Conservation (phyloP, 2,888 invertebrate genomes). For the Rhagonycha lutea region DNA sequence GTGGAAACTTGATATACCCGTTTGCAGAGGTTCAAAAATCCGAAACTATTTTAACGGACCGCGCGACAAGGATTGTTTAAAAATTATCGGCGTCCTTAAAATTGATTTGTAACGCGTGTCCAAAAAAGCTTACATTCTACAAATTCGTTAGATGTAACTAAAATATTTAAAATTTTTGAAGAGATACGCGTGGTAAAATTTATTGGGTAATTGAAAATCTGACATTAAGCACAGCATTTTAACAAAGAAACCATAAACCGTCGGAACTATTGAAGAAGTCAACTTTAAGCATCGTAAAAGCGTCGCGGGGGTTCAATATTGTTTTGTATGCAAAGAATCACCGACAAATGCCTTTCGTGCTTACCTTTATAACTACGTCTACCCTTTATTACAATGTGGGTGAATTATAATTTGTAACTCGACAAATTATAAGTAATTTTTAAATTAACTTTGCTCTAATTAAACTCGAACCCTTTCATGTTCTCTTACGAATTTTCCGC, state of each 20-base stretch:
- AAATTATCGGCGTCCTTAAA: neutral
- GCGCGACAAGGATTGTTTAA: neutral
- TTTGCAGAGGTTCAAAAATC: neutral
- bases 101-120: neutral
- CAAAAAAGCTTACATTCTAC: slow-evolving; percentile 10
- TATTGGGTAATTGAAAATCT: slow-evolving; percentile 43
- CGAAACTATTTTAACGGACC: neutral
- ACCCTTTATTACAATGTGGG: slow-evolving; percentile 10
- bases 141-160: slow-evolving; percentile 24
- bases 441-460: neutral
- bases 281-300: slow-evolving; percentile 40
- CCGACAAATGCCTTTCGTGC: slow-evolving; percentile 37
- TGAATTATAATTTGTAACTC: slow-evolving; percentile 12
- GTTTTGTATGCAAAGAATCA: slow-evolving; percentile 47
- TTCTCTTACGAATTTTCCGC: neutral
- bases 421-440: slow-evolving; percentile 4
- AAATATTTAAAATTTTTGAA: slow-evolving; percentile 33
- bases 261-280: slow-evolving; percentile 43
- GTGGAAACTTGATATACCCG: neutral
- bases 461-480: neutral
- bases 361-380: slow-evolving; percentile 9
- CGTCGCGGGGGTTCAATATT: slow-evolving; percentile 44
- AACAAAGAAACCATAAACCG: slow-evolving; percentile 43
- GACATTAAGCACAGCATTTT: slow-evolving; percentile 39
- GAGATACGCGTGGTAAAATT: slow-evolving; percentile 34